These are phyloP conservation scores for Oceanodroma tethys DNA, from an alignment of 2,113 vertebrate species.

Conservation along the genomic window DNA sequence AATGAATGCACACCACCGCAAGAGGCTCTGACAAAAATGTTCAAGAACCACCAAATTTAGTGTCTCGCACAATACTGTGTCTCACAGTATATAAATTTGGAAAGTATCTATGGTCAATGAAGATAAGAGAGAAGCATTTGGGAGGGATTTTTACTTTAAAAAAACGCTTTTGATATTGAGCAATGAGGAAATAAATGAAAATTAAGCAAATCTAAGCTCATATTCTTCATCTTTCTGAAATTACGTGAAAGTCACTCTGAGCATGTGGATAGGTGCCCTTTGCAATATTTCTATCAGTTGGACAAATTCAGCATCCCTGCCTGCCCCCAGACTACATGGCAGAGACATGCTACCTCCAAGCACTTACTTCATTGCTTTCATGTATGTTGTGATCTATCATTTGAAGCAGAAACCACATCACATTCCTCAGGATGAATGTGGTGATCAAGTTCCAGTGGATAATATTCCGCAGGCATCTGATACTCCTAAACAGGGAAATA, in stretches of 20 bases:
- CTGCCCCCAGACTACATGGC: not conserved
- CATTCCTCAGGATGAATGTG: slow-evolving; percentile 94
- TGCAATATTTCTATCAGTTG: not conserved
- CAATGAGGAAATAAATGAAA: not conserved
- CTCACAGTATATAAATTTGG: not conserved
- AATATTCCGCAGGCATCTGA: slow-evolving; percentile 93
- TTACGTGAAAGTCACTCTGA: not conserved
- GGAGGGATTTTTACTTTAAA: not conserved
- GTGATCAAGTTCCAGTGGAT: slow-evolving; percentile 98
- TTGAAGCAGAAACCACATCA: slow-evolving; percentile 95
- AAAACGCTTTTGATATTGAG: not conserved
- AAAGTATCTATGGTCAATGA: not conserved
- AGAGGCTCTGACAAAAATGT: not conserved
- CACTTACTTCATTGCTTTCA: slow-evolving; percentile 89
- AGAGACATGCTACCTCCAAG: not conserved
- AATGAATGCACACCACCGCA: not conserved
- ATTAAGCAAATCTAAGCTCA: not conserved
- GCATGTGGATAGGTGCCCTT: not conserved
- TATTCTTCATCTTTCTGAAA: not conserved
- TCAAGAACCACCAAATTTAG: not conserved
- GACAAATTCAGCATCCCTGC: not conserved
- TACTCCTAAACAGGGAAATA: slow-evolving; percentile 79
- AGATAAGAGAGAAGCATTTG: not conserved
- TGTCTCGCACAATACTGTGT: not conserved
- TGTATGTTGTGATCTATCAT: slow-evolving; percentile 95